Evolutionary conservation across 1,140 invertebrate species (phyloP), one percentile per base, ranked within the genome.

Genomic region (Pseudomyrmex gracilis): DNA sequence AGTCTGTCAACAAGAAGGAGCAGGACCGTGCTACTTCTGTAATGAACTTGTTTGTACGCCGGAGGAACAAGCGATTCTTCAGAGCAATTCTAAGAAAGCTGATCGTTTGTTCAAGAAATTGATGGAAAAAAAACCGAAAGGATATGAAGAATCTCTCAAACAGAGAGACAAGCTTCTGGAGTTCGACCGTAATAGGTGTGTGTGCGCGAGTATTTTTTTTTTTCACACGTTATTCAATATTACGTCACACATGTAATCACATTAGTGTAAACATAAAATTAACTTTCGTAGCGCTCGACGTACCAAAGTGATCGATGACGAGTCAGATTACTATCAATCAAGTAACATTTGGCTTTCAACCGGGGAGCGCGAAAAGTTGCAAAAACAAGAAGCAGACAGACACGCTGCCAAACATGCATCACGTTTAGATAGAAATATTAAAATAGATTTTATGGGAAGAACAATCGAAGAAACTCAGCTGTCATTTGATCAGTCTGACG

Each of bases 1-100:
- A 90, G 97, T 99, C 24, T 99, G 99, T 94, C 95, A 96, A 73
- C 98, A 99, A 95, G 99, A 99, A 95, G 99, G 99, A 1, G 97
- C 98, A 51, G 99, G 99, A 0, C 98, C 98, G 1, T 99, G 99
- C 93, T 95, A 99, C 12, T 99, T 97, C 90, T 99, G 99, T 95
- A 97, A 96, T 1, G 96, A 96, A 88, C 92, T 97, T 84, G 98
- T 98, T 93, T 97, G 96, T 90, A 97, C 97, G 2, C 94, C 95
- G n/a, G 96, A 97, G 86, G 97, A 98, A 90, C 95, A 96, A 90
- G 95, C 95, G 84, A 93, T 97, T 51, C 93, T 98, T 58, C 95
- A 95, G 73, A 92, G 95, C 24, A 96, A 96, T 51, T 95, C 96
- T 1, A 97, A 96, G 89, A 96, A 97, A 84, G 96, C 96, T 71